phyloP scores from a whole-genome alignment of 2,113 vertebrate genomes.

The Neotoma lepida region DNA sequence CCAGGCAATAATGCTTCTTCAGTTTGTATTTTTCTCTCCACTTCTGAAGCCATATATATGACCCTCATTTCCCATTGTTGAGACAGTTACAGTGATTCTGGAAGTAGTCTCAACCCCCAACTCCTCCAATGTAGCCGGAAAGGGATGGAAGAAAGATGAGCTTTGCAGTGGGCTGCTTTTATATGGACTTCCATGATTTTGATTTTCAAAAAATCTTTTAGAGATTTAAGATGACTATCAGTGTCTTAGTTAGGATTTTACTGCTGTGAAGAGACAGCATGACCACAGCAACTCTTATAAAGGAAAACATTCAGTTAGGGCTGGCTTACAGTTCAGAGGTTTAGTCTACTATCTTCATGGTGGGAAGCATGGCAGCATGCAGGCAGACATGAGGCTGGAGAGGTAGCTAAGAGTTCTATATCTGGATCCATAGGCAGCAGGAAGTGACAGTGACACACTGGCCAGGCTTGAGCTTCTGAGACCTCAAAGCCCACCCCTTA shows the following conservation, averaged over 20 bases:
- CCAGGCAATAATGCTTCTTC: not conserved
- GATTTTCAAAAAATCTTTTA: not conserved
- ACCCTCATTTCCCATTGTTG: not conserved
- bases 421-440: not conserved
- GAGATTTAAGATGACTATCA: not conserved
- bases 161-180: not conserved
- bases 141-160: not conserved
- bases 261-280: not conserved
- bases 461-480: too few relatives aligned
- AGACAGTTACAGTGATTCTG: not conserved
- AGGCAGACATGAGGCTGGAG: too few relatives aligned
- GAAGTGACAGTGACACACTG: not conserved
- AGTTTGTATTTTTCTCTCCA: not conserved
- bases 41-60: constrained; percentile 3
- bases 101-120: not conserved
- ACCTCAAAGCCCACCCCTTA: not conserved
- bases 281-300: not conserved
- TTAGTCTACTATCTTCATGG: not conserved
- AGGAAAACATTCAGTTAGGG: not conserved
- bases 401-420: not conserved
- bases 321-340: not conserved
- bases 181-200: not conserved
- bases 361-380: not conserved
- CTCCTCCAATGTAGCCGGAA: not conserved
- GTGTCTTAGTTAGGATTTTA: not conserved